Conservation (phyloP, 2,888 invertebrate species). For the Sinopyrophorus schimmeli region DNA sequence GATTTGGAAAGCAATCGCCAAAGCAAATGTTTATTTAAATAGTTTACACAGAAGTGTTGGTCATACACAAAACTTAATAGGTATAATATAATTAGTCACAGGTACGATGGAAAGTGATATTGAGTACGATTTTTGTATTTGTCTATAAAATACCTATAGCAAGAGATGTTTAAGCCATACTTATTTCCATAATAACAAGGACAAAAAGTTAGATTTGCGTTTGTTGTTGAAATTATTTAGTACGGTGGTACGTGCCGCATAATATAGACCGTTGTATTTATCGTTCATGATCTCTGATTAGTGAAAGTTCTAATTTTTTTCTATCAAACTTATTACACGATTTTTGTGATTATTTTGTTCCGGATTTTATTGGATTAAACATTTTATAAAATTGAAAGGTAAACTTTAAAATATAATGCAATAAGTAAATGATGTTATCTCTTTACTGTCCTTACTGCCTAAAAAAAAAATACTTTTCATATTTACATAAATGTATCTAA, state of each 20-base stretch:
- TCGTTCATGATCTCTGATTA: neutral
- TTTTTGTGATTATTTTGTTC: slow-evolving; percentile 1
- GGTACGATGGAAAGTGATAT: slow-evolving; percentile 34
- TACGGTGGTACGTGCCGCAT: slow-evolving; percentile 22
- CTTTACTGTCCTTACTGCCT: no score
- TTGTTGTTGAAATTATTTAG: slow-evolving; percentile 38
- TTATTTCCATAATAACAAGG: slow-evolving; percentile 37
- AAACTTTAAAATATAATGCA: no score
- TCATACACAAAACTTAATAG: slow-evolving; percentile 32
- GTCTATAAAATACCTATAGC: slow-evolving; percentile 15
- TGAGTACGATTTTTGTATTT: slow-evolving; percentile 26
- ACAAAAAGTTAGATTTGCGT: slow-evolving; percentile 34
- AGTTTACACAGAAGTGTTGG: slow-evolving; percentile 16
- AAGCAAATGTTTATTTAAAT: slow-evolving; percentile 20
- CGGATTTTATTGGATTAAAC: neutral
- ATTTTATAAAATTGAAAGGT: no score
- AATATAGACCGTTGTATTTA: slow-evolving; percentile 6
- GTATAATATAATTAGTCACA: slow-evolving; percentile 37
- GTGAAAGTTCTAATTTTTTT: slow-evolving; percentile 5
- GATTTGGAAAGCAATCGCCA: slow-evolving; percentile 15
- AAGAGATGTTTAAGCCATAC: slow-evolving; percentile 28
- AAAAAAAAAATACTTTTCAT: no score
- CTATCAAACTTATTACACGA: neutral
- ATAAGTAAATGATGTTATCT: no score
- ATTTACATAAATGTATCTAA: no score